phyloP scores from a whole-genome alignment of 2,888 invertebrate genomes.

The Trypoxylon attenuatum region DNA sequence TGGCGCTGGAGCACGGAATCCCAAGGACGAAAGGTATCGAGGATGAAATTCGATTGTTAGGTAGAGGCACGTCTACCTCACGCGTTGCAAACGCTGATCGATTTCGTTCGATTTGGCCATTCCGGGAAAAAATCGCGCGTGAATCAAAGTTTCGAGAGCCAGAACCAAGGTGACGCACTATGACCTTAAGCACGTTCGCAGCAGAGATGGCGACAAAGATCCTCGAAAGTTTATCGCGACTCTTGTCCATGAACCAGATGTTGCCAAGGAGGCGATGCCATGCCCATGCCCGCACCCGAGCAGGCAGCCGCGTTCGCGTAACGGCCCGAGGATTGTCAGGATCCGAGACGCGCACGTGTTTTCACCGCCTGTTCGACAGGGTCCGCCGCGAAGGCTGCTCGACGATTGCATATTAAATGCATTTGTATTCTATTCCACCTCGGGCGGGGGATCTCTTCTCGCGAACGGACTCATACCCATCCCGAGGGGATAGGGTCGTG shows the following conservation, averaged over 20 bases:
- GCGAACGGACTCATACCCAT: constrained; percentile 9
- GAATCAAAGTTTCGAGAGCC: constrained; percentile 25
- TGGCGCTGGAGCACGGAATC: no score
- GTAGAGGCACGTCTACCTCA: not conserved
- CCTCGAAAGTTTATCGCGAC: constrained; percentile 30
- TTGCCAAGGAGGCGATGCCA: no score
- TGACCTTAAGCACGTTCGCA: constrained; percentile 18
- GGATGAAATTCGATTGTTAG: not conserved
- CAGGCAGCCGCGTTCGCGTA: no score
- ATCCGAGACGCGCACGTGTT: constrained; percentile 34
- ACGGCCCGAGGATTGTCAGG: not conserved
- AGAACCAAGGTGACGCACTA: no score
- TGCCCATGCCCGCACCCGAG: no score
- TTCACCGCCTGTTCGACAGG: constrained; percentile 33
- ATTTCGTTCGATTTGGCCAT: no score
- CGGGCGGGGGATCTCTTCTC: no score
- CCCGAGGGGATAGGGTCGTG: constrained; percentile 36
- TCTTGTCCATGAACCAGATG: constrained; percentile 21
- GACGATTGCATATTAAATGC: constrained; percentile 55
- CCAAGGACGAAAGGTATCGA: not conserved
- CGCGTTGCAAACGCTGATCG: not conserved
- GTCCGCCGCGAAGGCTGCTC: constrained; percentile 1
- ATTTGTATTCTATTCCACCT: constrained; percentile 31
- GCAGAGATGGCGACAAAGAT: constrained; percentile 28
- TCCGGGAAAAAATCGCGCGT: constrained; percentile 7